Conservation (phyloP, 1,140 invertebrate genomes). For the Telenomus remus region DNA sequence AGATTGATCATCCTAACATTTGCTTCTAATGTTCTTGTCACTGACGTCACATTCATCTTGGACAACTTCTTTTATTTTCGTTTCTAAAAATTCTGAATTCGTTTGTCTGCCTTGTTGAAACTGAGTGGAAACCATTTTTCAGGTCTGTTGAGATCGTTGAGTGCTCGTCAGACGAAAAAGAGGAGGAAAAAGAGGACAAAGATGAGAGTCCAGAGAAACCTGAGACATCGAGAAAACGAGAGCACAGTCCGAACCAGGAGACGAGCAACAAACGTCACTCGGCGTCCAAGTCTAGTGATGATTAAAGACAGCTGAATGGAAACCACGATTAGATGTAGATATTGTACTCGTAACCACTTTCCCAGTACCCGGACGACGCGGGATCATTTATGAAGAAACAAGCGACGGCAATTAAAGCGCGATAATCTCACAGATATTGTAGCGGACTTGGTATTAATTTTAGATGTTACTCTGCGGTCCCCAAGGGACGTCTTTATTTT, state of each 20-base stretch:
- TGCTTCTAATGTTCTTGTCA: no score
- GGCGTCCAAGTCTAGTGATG: constrained; percentile 57
- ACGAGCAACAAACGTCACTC: constrained; percentile 64
- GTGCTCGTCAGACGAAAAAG: constrained; percentile 39
- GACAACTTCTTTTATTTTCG: background rate
- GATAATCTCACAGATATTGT: background rate
- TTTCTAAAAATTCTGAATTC: background rate
- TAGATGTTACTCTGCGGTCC: constrained; percentile 18
- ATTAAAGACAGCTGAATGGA: constrained; percentile 43
- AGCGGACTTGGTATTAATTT: constrained; percentile 33
- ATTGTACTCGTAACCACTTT: constrained; percentile 26
- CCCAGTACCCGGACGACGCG: background rate
- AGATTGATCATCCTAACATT: no score
- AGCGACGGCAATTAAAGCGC: no score
- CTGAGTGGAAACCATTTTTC: background rate
- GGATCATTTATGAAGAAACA: background rate
- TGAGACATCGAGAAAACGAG: constrained; percentile 62
- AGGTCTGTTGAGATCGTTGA: constrained; percentile 41
- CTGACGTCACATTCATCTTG: no score
- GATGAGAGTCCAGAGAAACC: constrained; percentile 14
- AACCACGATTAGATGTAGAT: constrained; percentile 42
- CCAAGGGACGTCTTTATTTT: constrained; percentile 24
- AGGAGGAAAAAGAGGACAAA: constrained; percentile 12
- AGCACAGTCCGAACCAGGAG: constrained; percentile 64
- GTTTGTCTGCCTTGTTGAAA: background rate